These are phyloP conservation scores for Picathartes gymnocephalus DNA, from an alignment of 2,113 vertebrate genomes.

Conservation along the genomic window DNA sequence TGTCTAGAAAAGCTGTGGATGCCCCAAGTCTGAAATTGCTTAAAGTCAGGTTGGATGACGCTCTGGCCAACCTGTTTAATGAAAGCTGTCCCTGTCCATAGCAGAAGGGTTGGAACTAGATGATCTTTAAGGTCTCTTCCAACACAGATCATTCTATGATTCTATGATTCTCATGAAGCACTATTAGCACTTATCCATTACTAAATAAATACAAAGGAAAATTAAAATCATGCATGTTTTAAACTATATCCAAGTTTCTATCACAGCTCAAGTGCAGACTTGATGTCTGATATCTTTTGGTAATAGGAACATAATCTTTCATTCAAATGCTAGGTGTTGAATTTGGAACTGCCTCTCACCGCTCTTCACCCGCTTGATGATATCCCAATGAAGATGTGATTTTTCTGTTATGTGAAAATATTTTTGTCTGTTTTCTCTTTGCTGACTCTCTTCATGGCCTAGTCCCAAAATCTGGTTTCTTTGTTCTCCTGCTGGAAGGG, in stretches of 20 bases:
- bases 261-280: not conserved
- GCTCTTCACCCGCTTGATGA: not conserved
- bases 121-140: not conserved
- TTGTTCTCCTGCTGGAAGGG: not conserved
- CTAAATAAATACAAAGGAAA: not conserved
- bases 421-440: not conserved
- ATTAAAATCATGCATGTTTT: not conserved
- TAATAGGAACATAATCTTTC: not conserved
- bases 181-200: not conserved
- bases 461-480: not conserved
- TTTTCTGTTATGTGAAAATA: not conserved
- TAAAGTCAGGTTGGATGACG: not conserved
- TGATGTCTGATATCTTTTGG: not conserved
- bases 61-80: not conserved
- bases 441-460: not conserved
- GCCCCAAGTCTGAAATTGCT: not conserved
- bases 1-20: not conserved
- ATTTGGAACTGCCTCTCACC: not conserved
- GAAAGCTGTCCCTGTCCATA: not conserved
- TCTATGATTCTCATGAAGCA: not conserved
- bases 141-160: not conserved
- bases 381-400: not conserved
- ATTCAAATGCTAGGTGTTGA: not conserved
- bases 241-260: not conserved
- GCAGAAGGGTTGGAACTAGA: not conserved